These are phyloP conservation scores for Syngnathus rostellatus DNA, from an alignment of 2,797 vertebrate genomes.

Conservation along the genomic window DNA sequence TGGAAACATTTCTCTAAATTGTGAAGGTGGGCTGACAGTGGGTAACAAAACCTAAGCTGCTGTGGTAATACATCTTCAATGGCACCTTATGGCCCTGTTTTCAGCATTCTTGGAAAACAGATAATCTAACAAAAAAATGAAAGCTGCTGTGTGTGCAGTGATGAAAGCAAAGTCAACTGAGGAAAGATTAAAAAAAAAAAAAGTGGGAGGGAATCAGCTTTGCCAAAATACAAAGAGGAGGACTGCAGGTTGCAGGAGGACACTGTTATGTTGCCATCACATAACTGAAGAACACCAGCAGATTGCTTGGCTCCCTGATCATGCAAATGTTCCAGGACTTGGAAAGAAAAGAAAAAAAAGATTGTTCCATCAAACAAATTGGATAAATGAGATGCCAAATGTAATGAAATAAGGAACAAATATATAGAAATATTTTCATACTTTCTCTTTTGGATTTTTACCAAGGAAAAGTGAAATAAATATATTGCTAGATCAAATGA, in stretches of 20 bases:
- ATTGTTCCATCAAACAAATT: conserved; percentile 28
- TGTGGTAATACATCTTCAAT: conserved; percentile 52
- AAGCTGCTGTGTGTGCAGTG: conserved; percentile 9
- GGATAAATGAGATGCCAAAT: conserved; percentile 49
- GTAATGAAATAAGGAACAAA: conserved; percentile 52
- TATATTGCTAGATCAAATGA: background rate
- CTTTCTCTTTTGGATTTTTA: conserved; percentile 26
- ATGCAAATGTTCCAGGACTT: conserved; percentile 43
- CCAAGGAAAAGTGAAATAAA: conserved; percentile 1
- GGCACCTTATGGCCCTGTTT: conserved; percentile 40
- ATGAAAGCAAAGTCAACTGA: conserved; percentile 4
- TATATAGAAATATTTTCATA: conserved; percentile 25
- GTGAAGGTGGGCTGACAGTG: conserved; percentile 37
- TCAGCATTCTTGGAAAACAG: conserved; percentile 28
- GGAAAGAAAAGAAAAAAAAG: conserved; percentile 16
- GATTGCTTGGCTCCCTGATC: conserved; percentile 51
- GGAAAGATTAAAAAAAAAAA: background rate
- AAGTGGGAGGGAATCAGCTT: conserved; percentile 10
- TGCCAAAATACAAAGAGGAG: conserved; percentile 25
- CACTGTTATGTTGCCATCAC: conserved; percentile 34
- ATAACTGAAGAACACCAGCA: conserved; percentile 52
- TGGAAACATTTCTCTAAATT: conserved; percentile 46
- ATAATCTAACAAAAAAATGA: conserved; percentile 36
- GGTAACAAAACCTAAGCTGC: conserved; percentile 50
- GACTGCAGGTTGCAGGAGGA: conserved; percentile 29